Conservation (phyloP, 2,888 invertebrate species). For the Tenthredo mesomela region DNA sequence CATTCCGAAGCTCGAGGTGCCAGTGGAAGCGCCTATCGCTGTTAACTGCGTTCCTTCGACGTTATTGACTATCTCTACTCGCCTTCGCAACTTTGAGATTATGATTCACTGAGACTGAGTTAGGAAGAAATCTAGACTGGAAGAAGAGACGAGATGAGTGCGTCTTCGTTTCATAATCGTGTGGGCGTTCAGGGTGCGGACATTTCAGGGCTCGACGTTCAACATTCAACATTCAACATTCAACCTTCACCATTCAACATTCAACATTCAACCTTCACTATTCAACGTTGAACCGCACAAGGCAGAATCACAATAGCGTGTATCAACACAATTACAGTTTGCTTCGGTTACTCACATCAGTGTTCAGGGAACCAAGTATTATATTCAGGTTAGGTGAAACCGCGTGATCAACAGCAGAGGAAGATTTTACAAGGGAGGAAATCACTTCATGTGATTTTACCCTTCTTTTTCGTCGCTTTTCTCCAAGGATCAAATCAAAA, state of each 20-base stretch:
- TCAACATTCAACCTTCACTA: neutral
- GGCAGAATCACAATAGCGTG: constrained; percentile 74
- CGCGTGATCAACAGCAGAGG: neutral
- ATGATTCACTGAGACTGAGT: constrained; percentile 48
- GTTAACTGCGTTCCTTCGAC: neutral
- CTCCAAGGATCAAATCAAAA: neutral
- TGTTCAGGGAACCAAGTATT: constrained; percentile 69
- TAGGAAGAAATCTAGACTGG: constrained; percentile 40
- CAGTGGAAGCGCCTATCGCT: constrained; percentile 4
- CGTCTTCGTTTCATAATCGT: neutral
- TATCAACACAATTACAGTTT: constrained; percentile 77
- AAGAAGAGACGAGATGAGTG: neutral
- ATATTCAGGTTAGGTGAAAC: constrained; percentile 65
- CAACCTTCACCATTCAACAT: neutral
- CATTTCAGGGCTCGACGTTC: neutral
- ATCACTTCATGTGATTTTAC: constrained; percentile 67
- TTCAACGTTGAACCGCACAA: constrained; percentile 19
- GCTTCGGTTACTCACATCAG: constrained; percentile 67
- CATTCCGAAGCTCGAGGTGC: constrained; percentile 35
- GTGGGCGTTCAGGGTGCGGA: constrained; percentile 21
- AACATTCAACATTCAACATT: neutral
- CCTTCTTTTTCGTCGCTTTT: constrained; percentile 62
- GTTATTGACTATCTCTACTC: constrained; percentile 32
- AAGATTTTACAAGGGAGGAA: constrained; percentile 65
- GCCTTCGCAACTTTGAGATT: neutral